Base-by-base conservation (phyloP, 2,113 vertebrate species). In the Pan troglodytes region DNA sequence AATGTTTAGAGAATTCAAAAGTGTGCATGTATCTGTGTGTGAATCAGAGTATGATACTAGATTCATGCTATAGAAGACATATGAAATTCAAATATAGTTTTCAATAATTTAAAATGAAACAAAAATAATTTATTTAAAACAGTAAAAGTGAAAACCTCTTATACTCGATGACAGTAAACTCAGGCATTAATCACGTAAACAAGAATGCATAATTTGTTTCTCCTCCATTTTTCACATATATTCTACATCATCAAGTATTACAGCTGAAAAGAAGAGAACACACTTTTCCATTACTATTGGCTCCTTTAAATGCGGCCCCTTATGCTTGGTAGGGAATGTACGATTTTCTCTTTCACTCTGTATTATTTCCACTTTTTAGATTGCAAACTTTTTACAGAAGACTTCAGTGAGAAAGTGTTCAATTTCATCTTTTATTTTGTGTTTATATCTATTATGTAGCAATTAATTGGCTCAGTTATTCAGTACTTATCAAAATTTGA, bases 321-420 rank as follows among this genome's bases (percentile, higher is more conserved):
- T 45, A 43, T 27, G 64, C 11, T 52, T 84, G 30, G 18, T 27
- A 57, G 14, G 6, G 68, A 95, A 90, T 55, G 6, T 38, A 68
- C 0, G 73, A 23, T 83, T 86, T 90, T 84, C 32, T 88, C 76
- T n/a, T 86, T 1, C 18, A 64, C 3, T 64, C 8, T 13, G 43
- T 48, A 93, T 55, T 1, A 92, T 87, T 96, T 95, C 16, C 17
- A 83, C 70, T 81, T 81, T 95, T 72, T 73, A 88, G 55, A 55
- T 4, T 81, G 68, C 7, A 73, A 3, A 32, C 35, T 78, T 86
- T 96, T 79, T 91, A 93, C 16, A 82, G 32, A 88, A 30, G 0
- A 9, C 25, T 94, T 73, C 9, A 86, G 35, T 91, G 30, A 55
- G 12, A 88, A 93, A 75, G 32, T 17, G 14, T 9, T 92, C 55